These are phyloP conservation scores for Machaerirhynchus nigripectus DNA, from an alignment of 2,113 vertebrate species.

Conservation along the genomic window DNA sequence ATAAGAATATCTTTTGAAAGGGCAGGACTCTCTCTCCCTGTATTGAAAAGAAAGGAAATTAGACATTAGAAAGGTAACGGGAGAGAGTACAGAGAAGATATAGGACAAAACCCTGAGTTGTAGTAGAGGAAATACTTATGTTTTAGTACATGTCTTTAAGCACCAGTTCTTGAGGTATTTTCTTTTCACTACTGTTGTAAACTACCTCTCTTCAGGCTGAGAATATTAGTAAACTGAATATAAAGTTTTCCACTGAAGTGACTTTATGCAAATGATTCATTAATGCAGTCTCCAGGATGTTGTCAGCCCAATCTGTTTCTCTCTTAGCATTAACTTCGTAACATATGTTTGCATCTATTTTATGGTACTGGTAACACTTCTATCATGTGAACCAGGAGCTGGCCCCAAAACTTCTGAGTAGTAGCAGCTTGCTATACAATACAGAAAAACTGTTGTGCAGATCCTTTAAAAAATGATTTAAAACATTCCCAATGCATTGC, in stretches of 20 bases:
- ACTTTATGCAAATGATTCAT: constrained; percentile 45
- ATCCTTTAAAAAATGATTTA: constrained; percentile 11
- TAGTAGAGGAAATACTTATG: neutral
- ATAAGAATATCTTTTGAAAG: neutral
- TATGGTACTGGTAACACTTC: constrained; percentile 4
- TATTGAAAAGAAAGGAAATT: neutral
- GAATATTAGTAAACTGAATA: neutral
- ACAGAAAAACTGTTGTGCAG: neutral
- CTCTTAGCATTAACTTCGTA: constrained; percentile 24
- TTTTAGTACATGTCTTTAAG: neutral
- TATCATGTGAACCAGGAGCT: constrained; percentile 9
- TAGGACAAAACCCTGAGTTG: neutral
- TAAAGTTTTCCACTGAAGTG: constrained; percentile 2
- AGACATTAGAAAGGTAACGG: neutral
- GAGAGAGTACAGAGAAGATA: neutral
- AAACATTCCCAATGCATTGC: neutral
- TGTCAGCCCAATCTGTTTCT: constrained; percentile 54
- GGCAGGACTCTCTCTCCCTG: neutral
- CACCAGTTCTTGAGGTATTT: neutral
- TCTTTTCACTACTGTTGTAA: neutral
- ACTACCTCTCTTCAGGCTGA: neutral
- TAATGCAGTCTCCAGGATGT: constrained; percentile 40
- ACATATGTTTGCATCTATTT: constrained; percentile 61
- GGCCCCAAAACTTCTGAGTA: constrained; percentile 15
- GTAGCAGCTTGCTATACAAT: constrained; percentile 38